Evolutionary conservation across 2,797 vertebrate genomes (phyloP).

Genomic region (Paratrypauchen microcephalus): DNA sequence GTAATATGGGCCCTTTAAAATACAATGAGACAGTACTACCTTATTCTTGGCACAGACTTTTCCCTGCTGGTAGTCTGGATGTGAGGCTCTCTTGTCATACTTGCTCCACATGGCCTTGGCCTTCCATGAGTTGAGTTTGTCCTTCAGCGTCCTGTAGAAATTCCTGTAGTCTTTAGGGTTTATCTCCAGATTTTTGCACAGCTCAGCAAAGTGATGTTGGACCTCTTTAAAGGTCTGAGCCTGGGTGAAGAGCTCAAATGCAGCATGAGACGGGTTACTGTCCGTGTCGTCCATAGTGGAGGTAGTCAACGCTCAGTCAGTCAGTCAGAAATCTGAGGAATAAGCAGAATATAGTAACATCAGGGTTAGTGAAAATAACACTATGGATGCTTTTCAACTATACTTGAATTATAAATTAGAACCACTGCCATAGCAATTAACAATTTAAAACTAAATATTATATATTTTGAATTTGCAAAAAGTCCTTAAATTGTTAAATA

Average conservation of each 20-base stretch:
- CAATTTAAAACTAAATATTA: too few species aligned
- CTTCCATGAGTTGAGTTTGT: slow-evolving; percentile 91
- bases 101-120: slow-evolving; percentile 91
- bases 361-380: not conserved
- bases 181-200: slow-evolving; percentile 81
- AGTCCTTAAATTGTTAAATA: too few species aligned
- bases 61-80: slow-evolving; percentile 85
- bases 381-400: too few species aligned
- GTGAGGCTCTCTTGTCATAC: slow-evolving; percentile 87
- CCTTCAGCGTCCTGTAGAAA: slow-evolving; percentile 85
- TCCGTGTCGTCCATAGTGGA: slow-evolving; percentile 58
- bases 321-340: slow-evolving; percentile 31
- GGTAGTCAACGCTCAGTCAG: not conserved
- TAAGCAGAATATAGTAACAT: not conserved
- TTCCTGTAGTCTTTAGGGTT: slow-evolving; percentile 72
- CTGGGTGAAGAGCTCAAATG: slow-evolving; percentile 85
- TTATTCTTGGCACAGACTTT: slow-evolving; percentile 83
- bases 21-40: slow-evolving; percentile 63
- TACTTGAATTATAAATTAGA: too few species aligned
- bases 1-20: too few species aligned
- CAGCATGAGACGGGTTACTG: slow-evolving; percentile 75
- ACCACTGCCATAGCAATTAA: too few species aligned
- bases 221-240: slow-evolving; percentile 83
- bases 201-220: slow-evolving; percentile 77
- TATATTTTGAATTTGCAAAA: too few species aligned